A percentile compares a stretch with the other conserved stretches of the same genome.
Evolutionary conservation across 2,113 vertebrate species (phyloP).

Genomic region (Brienomyrus longianalis): DNA sequence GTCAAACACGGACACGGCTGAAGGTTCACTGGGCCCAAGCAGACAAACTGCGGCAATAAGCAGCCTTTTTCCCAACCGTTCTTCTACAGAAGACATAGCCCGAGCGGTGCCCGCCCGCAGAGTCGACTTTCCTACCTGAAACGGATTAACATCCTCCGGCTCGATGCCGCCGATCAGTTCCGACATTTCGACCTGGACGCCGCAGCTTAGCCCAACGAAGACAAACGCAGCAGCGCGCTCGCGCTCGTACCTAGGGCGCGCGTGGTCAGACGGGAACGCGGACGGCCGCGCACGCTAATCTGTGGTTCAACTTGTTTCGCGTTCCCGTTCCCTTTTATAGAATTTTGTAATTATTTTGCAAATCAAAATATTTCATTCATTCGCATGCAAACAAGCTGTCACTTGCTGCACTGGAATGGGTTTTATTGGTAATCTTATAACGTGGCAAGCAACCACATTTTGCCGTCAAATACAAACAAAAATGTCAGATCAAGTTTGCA

Average conservation of each 20-base stretch:
- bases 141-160: constrained; percentile 77
- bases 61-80: background rate
- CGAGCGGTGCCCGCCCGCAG: background rate
- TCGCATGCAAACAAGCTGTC: background rate
- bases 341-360: background rate
- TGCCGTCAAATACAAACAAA: background rate
- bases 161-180: constrained; percentile 77
- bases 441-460: background rate
- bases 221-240: background rate
- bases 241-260: background rate
- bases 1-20: background rate
- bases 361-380: background rate
- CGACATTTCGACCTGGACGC: constrained; percentile 61
- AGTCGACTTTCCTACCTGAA: constrained; percentile 64
- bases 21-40: background rate
- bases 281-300: background rate
- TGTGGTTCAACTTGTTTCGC: background rate
- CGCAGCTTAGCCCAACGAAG: constrained; percentile 20
- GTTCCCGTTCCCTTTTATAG: background rate
- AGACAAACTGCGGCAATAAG: background rate
- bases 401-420: background rate
- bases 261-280: background rate
- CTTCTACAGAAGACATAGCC: background rate
- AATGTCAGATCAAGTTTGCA: background rate
- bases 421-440: background rate